Conservation (phyloP, 2,113 vertebrate species). For the Microcebus murinus region DNA sequence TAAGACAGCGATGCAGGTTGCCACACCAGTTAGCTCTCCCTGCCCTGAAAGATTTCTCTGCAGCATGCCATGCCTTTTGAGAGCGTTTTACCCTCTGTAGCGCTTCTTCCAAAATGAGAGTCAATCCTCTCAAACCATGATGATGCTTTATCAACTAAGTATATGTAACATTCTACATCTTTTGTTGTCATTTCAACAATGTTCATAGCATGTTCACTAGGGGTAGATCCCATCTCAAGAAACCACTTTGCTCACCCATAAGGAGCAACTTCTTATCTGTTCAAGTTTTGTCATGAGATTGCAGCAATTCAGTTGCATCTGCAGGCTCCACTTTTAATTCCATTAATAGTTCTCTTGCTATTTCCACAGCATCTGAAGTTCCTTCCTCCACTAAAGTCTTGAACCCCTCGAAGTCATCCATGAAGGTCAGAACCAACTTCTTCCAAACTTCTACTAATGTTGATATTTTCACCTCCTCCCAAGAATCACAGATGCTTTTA, state of each 20-base stretch:
- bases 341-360: neutral
- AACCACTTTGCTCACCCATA: neutral
- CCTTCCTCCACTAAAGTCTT: neutral
- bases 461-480: neutral
- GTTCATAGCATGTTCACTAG: neutral
- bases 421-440: neutral
- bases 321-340: neutral
- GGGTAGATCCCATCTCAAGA: neutral
- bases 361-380: neutral
- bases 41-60: neutral
- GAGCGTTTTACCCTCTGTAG: neutral
- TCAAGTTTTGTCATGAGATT: neutral
- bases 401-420: neutral
- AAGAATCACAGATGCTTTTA: neutral
- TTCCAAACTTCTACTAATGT: neutral
- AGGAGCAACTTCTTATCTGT: neutral
- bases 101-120: neutral
- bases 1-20: neutral
- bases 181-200: neutral
- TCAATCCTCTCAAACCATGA: neutral
- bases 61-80: neutral
- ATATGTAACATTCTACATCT: neutral
- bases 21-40: neutral
- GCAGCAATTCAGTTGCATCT: neutral
- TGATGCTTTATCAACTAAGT: neutral